phyloP scores from a whole-genome alignment of 1,140 invertebrate species.

The Drosophila nigrodunni region DNA sequence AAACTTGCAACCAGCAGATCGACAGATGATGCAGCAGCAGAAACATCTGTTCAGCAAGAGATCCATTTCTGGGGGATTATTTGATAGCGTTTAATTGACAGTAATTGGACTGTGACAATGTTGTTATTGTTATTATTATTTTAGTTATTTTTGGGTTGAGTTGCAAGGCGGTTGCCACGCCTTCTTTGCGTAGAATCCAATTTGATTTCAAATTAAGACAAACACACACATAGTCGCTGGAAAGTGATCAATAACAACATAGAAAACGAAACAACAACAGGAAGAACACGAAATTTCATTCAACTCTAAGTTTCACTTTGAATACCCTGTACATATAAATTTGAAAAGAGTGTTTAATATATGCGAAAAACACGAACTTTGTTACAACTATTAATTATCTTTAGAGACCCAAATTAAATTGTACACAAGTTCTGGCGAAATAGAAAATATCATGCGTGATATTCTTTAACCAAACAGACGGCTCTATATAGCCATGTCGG shows the following conservation, averaged over 20 bases:
- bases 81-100: conserved; percentile 72
- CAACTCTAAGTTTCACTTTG: conserved; percentile 11
- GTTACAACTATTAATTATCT: too few relatives aligned
- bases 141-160: conserved; percentile 3
- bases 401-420: too few relatives aligned
- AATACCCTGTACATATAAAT: too few relatives aligned
- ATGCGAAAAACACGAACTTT: too few relatives aligned
- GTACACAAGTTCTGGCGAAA: too few relatives aligned
- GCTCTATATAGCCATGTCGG: too few relatives aligned
- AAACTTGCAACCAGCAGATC: conserved; percentile 13
- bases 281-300: neutral
- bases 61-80: conserved; percentile 46
- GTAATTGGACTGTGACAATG: conserved; percentile 68
- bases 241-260: conserved; percentile 42
- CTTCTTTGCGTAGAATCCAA: conserved; percentile 35
- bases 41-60: too few relatives aligned
- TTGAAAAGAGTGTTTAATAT: too few relatives aligned
- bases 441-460: too few relatives aligned
- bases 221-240: conserved; percentile 37
- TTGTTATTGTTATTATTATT: conserved; percentile 1
- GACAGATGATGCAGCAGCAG: conserved; percentile 33
- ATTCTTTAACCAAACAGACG: too few relatives aligned
- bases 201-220: conserved; percentile 74
- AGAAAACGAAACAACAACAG: conserved; percentile 23
- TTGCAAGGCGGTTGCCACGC: conserved; percentile 21